Conservation (phyloP, 2,888 invertebrate species). For the Dynastes hyllus region DNA sequence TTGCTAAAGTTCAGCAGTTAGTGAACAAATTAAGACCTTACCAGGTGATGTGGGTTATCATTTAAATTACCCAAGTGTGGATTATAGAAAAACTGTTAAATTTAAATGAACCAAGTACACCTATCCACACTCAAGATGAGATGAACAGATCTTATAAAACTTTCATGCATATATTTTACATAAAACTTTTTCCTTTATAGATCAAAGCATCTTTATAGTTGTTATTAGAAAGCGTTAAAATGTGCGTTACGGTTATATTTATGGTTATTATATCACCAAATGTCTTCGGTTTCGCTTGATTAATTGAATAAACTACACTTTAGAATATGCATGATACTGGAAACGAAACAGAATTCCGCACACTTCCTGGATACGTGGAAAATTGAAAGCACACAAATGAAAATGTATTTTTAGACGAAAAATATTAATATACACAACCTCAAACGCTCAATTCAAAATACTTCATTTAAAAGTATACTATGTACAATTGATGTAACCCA, state of each 20-base stretch:
- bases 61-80: neutral
- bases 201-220: slow-evolving; percentile 13
- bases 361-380: too few species aligned
- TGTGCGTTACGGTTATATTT: slow-evolving; percentile 11
- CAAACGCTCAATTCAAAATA: too few species aligned
- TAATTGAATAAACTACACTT: neutral
- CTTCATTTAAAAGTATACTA: too few species aligned
- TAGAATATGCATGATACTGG: neutral
- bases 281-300: slow-evolving; percentile 4
- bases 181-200: slow-evolving; percentile 9
- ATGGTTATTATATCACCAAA: slow-evolving; percentile 30
- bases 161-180: slow-evolving; percentile 4
- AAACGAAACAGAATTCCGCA: neutral
- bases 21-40: slow-evolving; percentile 51
- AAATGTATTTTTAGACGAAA: too few species aligned
- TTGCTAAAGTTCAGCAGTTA: slow-evolving; percentile 57
- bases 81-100: neutral
- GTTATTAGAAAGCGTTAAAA: slow-evolving; percentile 17
- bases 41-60: neutral
- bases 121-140: too few species aligned
- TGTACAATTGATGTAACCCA: too few species aligned
- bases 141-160: neutral
- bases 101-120: too few species aligned
- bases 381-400: too few species aligned
- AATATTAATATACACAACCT: too few species aligned